Base-by-base conservation (phyloP, 1,140 invertebrate genomes). In the Anagrus nilaparvatae region DNA sequence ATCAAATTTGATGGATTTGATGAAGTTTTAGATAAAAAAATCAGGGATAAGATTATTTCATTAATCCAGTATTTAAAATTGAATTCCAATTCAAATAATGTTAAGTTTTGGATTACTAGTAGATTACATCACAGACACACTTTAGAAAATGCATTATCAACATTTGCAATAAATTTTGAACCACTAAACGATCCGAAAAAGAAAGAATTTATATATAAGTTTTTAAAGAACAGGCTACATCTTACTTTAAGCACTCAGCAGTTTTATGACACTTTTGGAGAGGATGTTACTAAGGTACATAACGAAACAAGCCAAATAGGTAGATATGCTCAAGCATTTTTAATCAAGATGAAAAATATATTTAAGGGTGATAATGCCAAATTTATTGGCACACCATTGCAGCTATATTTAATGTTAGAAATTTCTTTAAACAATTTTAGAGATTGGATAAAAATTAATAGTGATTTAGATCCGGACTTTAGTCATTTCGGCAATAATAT, bases 1-100 rank as follows among this genome's bases (percentile, higher is more conserved):
- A n/a, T 34, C 12, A 4, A 10, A 21, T 34, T 34, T 20, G 32
- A 34, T 34, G 32, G 32, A 21, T 34, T 34, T 34, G 32, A 20
- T 34, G 5, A 21, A 19, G 31, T 19, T 34, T 8, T 34, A 20
- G 10, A 34, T n/a, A 9, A 34, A 34, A 1, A 19, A 4, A 12
- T 6, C 7, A 34, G 32, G 9, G 9, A 18, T 5, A 34, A 34
- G 9, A 21, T 34, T n/a, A 12, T 21, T 18, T 34, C 10, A 21
- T 20, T 34, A 21, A n/a, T 34, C 3, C 19, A 20, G 13, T 12
- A 12, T 34, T 12, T 34, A 20, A 34, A 34, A 10, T n/a, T n/a
- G n/a, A n/a, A n/a, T n/a, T n/a, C n/a, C n/a, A n/a, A 34, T n/a
- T 10, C n/a, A 34, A 34, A 3, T 19, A 4, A 20, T 21, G 18